Base-by-base conservation (phyloP, 1,140 invertebrate species). In the Ladona fulva region DNA sequence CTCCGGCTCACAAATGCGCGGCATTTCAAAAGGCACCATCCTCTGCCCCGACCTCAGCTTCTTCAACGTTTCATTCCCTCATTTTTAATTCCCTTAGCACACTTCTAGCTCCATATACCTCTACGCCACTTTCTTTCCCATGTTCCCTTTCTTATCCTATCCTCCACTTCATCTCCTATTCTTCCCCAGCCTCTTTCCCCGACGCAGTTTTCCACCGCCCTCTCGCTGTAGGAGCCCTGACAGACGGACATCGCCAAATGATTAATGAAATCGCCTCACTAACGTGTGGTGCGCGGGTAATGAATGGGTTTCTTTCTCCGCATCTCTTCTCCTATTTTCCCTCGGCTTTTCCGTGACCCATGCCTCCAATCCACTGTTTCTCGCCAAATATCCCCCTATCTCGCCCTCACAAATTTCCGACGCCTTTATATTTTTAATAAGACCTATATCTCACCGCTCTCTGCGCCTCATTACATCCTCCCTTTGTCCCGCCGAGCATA, bases 351-450 rank as follows among this genome's bases (percentile, higher is more conserved):
- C 3, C 52, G 52, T 22, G 16, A 66, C 52, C 52, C 3, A 3
- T 66, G 5, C 52, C 52, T 19, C 12, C 52, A 37, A 5, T 66
- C 52, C 52, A 19, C 52, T 66, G 16, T 66, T 22, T 22, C 52
- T 19, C 52, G 14, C n/a, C 52, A 66, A 16, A 66, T 66, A 16
- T 66, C 52, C 52, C 14, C 44, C 44, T 11, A 52, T 19, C 44
- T 19, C 44, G 19, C 44, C 19, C 44, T 10, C 52, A 66, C n/a
- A 16, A 16, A 66, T 66, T 22, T 66, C 52, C 52, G 14, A 66
- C 29, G 29, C 52, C 52, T 66, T 66, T 66, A 66, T 66, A 66
- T 66, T 66, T 66, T 66, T 66, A 66, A 66, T 66, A 66, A 66
- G 52, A 22, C 52, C 12, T 22, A 66, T 66, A 66, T 66, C 52